Evolutionary conservation across 30 jellyfish, hydroid and myxozoan genomes (phyloP), one percentile per base, ranked within the genome.

Genomic region (Clytia hemisphaerica): DNA sequence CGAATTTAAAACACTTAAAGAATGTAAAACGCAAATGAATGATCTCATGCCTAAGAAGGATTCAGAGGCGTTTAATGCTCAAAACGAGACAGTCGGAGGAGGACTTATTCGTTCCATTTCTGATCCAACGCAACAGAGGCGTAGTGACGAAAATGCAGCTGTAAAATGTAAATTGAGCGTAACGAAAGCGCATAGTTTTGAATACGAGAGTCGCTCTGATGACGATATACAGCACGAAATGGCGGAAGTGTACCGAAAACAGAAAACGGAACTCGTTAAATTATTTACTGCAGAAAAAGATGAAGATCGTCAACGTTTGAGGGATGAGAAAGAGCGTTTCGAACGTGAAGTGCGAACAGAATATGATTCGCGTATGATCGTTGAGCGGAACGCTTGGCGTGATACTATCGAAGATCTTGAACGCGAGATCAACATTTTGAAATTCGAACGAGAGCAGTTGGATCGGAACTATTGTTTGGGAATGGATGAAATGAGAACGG

Each of bases 401-500:
- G 94, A 89, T 26, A 75, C 94, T 1, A 75, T 89, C 0, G 71
- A 76, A 45, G 98, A 89, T 22, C 81, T 62, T 66, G 92, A 89
- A 48, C 50, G 93, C 36, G 98, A 89, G 61, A 60, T 89, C 18
- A 93, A 61, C 22, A 79, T 89, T 36, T 55, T 89, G 74, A 80
- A 77, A 53, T 89, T 32, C 33, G 93, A 89, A 72, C 48, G 94
- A 29, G 82, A 89, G 24, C 92, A 82, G 55, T 80, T 89, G 94
- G 94, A 89, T 31, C 78, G 98, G 2, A 89, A 89, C 73, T 89
- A 79, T 49, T 77, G 94, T 58, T 48, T 80, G 2, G 98, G 82
- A 29, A 80, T 89, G 33, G 94, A 89, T 33, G 75, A 84, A 47
- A 36, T 80, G 64, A 89, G 81, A 68, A 54, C 73, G 34, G 98